A percentile compares a stretch with the other conserved stretches of the same genome.
Evolutionary conservation across 92 coral and sea anemone species (phyloP).

Genomic region (Parazoanthus swiftii): DNA sequence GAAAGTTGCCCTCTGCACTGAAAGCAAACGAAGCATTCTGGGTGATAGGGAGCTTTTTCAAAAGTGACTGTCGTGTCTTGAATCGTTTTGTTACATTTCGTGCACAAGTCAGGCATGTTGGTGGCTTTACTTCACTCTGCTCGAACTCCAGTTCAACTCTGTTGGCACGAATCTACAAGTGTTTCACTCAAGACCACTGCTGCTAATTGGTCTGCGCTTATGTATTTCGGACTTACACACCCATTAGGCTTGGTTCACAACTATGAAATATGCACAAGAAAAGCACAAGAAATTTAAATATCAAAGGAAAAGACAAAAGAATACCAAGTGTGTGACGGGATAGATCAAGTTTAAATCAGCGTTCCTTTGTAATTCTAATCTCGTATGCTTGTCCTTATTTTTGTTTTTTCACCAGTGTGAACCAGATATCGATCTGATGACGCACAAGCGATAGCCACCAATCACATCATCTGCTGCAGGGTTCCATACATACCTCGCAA

Average conservation of each 20-base stretch:
- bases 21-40: conserved; percentile 56
- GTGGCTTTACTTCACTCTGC: neutral
- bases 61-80: conserved; percentile 35
- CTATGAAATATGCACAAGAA: no score
- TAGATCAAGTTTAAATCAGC: no score
- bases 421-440: conserved; percentile 1
- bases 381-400: no score
- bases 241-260: no score
- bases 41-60: conserved; percentile 55
- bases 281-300: no score
- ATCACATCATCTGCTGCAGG: neutral
- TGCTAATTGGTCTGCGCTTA: neutral
- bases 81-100: conserved; percentile 25
- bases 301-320: no score
- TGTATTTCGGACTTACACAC: neutral
- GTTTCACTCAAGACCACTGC: neutral
- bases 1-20: conserved; percentile 46
- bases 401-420: no score
- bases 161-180: conserved; percentile 2
- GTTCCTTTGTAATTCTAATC: no score
- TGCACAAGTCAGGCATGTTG: conserved; percentile 36
- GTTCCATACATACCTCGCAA: neutral
- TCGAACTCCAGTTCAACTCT: neutral
- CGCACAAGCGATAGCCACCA: neutral
- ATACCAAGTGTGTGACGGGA: no score